These are phyloP conservation scores for Aulostomus chinensis DNA, from an alignment of 2,797 vertebrate genomes.

Conservation along the genomic window DNA sequence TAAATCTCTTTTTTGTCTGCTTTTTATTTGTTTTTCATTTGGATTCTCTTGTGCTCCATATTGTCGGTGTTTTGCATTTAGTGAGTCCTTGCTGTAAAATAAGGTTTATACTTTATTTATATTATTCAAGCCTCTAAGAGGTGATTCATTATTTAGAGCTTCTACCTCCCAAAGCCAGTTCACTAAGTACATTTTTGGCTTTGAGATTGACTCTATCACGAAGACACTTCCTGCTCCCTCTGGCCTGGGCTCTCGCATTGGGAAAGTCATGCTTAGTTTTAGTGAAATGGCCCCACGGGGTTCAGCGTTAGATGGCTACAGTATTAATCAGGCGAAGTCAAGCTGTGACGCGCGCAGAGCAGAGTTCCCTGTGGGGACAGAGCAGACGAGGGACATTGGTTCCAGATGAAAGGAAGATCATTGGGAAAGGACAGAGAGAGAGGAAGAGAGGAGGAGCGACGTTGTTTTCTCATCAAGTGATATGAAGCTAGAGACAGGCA, in stretches of 20 bases:
- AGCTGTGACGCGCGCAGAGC: slow-evolving; percentile 64
- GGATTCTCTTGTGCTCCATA: slow-evolving; percentile 10
- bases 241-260: slow-evolving; percentile 39
- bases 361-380: slow-evolving; percentile 70
- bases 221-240: slow-evolving; percentile 33
- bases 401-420: slow-evolving; percentile 76
- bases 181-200: slow-evolving; percentile 79
- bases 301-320: slow-evolving; percentile 66
- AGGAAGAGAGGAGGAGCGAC: slow-evolving; percentile 49
- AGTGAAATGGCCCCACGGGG: slow-evolving; percentile 55
- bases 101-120: slow-evolving; percentile 76
- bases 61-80: slow-evolving; percentile 29
- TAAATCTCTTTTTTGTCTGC: slow-evolving; percentile 11
- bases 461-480: slow-evolving; percentile 67
- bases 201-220: slow-evolving; percentile 41
- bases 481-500: slow-evolving; percentile 61
- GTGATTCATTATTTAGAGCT: slow-evolving; percentile 75
- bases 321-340: slow-evolving; percentile 71
- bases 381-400: slow-evolving; percentile 74
- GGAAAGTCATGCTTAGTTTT: slow-evolving; percentile 56
- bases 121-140: slow-evolving; percentile 76
- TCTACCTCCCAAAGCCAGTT: slow-evolving; percentile 69
- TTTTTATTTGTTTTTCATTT: slow-evolving; percentile 17
- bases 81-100: slow-evolving; percentile 58
- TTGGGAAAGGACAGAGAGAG: slow-evolving; percentile 35